Evolutionary conservation across 1,140 invertebrate genomes (phyloP).

Genomic region (Calephelis virginiensis): DNA sequence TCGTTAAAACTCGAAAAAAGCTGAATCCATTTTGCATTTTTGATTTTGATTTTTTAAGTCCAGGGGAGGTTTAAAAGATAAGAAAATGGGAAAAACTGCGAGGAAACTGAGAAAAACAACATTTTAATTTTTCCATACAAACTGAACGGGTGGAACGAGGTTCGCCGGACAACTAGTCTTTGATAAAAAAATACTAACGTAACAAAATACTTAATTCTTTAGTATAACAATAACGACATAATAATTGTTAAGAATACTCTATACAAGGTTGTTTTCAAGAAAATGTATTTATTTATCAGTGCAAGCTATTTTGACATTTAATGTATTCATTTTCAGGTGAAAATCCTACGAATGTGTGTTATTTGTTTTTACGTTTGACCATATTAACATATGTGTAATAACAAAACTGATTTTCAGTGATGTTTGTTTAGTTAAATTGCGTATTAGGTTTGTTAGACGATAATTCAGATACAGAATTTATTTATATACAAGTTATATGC

Average conservation of each 20-base stretch:
- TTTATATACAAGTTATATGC: too few relatives aligned
- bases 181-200: not conserved
- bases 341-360: slow-evolving; percentile 23
- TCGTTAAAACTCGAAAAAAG: too few relatives aligned
- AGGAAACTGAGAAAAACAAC: too few relatives aligned
- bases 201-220: not conserved
- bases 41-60: too few relatives aligned
- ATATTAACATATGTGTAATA: slow-evolving; percentile 44
- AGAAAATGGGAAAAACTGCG: too few relatives aligned
- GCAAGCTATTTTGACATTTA: slow-evolving; percentile 30
- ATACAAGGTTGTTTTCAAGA: slow-evolving; percentile 38
- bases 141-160: too few relatives aligned
- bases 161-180: too few relatives aligned
- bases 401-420: slow-evolving; percentile 41
- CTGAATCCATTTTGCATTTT: too few relatives aligned
- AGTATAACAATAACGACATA: slow-evolving; percentile 5
- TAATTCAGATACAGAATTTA: too few relatives aligned
- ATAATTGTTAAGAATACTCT: slow-evolving; percentile 13
- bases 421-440: slow-evolving; percentile 1
- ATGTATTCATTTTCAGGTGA: slow-evolving; percentile 25
- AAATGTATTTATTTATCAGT: slow-evolving; percentile 19
- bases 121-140: too few relatives aligned
- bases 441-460: not conserved
- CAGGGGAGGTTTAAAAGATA: too few relatives aligned
- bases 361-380: slow-evolving; percentile 22